These are phyloP conservation scores for Nothoprocta perdicaria DNA, from an alignment of 2,113 vertebrate species.

Conservation along the genomic window DNA sequence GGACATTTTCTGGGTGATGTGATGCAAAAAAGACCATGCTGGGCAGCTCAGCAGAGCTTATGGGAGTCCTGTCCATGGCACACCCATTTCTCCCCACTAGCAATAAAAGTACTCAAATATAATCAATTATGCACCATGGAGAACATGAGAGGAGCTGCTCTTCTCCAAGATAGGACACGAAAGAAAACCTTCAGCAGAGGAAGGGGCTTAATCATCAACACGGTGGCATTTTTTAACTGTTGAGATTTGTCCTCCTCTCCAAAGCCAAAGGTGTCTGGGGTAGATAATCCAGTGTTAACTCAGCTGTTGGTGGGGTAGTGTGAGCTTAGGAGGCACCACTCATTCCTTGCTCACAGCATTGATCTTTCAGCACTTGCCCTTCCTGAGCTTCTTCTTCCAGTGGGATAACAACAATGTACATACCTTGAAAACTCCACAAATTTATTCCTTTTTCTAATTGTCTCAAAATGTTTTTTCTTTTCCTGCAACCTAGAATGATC, in stretches of 20 bases:
- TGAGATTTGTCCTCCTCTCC: fast-evolving
- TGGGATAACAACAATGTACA: fast-evolving
- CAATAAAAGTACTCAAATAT: fast-evolving
- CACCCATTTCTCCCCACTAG: fast-evolving
- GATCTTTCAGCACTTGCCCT: background rate
- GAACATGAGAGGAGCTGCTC: background rate
- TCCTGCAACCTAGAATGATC: background rate
- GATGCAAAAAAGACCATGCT: background rate
- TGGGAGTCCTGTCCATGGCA: background rate
- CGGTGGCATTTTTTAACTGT: background rate
- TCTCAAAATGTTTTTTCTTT: background rate
- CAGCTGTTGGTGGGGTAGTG: background rate
- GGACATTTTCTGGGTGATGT: background rate
- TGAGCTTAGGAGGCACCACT: background rate
- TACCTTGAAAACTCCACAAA: background rate
- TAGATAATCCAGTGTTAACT: background rate
- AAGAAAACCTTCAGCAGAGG: background rate
- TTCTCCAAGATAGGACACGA: background rate
- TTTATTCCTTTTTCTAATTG: background rate
- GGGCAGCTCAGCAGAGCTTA: background rate
- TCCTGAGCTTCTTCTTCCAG: background rate
- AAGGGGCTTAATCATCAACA: background rate
- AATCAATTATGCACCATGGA: fast-evolving
- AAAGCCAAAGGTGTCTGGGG: background rate
- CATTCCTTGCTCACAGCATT: too few species aligned